Conservation (phyloP, 2,888 invertebrate species). For the Oxycera nigricornis region DNA sequence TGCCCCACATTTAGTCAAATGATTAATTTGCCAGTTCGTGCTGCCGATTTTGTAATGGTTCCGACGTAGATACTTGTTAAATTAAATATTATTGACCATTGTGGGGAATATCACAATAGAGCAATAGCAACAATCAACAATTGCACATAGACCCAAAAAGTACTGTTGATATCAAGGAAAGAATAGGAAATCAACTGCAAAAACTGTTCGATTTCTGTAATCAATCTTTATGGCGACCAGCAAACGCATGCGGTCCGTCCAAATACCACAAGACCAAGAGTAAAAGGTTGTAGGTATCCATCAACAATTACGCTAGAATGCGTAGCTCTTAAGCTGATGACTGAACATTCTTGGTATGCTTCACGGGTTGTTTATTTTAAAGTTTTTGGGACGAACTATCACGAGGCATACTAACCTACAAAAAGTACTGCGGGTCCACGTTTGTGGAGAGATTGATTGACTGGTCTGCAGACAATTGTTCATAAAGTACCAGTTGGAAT, state of each 20-base stretch:
- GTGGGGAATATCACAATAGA: background rate
- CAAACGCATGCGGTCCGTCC: background rate
- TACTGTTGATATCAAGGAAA: background rate
- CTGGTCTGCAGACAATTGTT: too few species aligned
- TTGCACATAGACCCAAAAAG: background rate
- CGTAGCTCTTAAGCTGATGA: background rate
- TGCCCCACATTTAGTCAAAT: too few species aligned
- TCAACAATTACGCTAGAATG: background rate
- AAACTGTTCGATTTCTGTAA: background rate
- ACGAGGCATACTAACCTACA: constrained; percentile 31
- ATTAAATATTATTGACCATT: background rate
- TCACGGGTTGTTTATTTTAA: constrained; percentile 11
- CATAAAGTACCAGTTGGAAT: too few species aligned
- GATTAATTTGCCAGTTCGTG: too few species aligned
- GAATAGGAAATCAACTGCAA: background rate
- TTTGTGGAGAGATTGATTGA: too few species aligned
- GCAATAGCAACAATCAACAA: background rate
- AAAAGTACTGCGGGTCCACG: background rate
- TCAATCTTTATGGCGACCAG: background rate
- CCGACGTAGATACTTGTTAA: too few species aligned
- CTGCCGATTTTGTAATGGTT: too few species aligned
- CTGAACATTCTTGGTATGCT: background rate
- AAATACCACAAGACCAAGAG: background rate
- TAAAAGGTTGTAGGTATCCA: background rate
- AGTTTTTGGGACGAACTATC: constrained; percentile 18